These are phyloP conservation scores for Lasioglossum albipes DNA, from an alignment of 1,140 invertebrate species.

Conservation along the genomic window DNA sequence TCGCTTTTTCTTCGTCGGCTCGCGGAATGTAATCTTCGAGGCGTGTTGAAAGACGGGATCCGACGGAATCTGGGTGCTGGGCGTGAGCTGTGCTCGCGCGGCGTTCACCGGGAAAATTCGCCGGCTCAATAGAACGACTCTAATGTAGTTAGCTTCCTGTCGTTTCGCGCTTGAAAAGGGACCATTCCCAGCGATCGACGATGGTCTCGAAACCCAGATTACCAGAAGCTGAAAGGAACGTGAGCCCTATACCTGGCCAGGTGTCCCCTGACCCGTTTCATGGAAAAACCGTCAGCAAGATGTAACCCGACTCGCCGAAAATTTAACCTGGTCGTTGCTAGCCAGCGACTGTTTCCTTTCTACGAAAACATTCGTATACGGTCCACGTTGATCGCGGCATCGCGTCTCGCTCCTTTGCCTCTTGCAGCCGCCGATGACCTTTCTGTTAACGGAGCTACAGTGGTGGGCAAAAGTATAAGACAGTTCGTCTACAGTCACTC, in stretches of 20 bases:
- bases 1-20: background rate
- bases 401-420: background rate
- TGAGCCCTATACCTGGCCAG: conserved; percentile 9
- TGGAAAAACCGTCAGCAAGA: background rate
- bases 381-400: background rate
- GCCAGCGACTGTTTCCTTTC: conserved; percentile 13
- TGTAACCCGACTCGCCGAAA: conserved; percentile 31
- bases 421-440: background rate
- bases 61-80: background rate
- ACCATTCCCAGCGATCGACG: background rate
- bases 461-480: too few relatives aligned
- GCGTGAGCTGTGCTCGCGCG: background rate
- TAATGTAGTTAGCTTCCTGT: conserved; percentile 21
- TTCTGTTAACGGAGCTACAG: background rate
- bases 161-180: conserved; percentile 24
- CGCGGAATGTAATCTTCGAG: conserved; percentile 7
- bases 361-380: conserved; percentile 12
- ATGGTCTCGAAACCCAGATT: background rate
- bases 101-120: background rate
- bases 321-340: conserved; percentile 24
- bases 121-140: background rate
- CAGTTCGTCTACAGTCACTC: background rate
- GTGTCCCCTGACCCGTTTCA: conserved; percentile 13
- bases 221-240: conserved; percentile 3
- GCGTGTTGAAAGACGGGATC: background rate